A percentile compares a stretch with the other conserved stretches of the same genome.
phyloP scores from a whole-genome alignment of 1,140 invertebrate genomes.

The Euschistus heros region DNA sequence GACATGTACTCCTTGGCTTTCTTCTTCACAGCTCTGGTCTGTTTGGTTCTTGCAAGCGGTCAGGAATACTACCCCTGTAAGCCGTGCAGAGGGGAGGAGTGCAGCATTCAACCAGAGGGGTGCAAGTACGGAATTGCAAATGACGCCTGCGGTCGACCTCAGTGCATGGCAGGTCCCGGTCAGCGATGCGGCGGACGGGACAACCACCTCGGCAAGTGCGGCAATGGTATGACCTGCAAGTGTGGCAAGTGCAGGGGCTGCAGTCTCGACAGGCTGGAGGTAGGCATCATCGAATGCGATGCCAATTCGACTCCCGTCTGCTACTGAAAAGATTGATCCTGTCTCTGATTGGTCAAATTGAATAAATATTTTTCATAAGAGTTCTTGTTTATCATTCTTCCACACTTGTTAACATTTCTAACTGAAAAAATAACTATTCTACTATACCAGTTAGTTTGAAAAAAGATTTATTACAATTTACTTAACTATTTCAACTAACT shows the following conservation, averaged over 20 bases:
- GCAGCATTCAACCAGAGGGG: conserved; percentile 23
- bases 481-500: too few relatives aligned
- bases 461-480: too few relatives aligned
- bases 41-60: background rate
- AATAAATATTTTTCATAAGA: too few relatives aligned
- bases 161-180: conserved; percentile 31
- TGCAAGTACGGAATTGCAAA: conserved; percentile 28
- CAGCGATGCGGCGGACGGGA: conserved; percentile 30
- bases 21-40: too few relatives aligned
- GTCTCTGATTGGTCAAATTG: too few relatives aligned
- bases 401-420: too few relatives aligned
- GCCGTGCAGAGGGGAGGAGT: conserved; percentile 26
- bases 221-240: conserved; percentile 32
- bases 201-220: conserved; percentile 30
- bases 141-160: conserved; percentile 29
- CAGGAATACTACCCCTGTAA: background rate
- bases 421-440: too few relatives aligned
- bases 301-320: background rate
- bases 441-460: too few relatives aligned
- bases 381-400: too few relatives aligned
- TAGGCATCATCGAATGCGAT: conserved; percentile 7
- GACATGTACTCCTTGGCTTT: too few relatives aligned
- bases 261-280: conserved; percentile 17
- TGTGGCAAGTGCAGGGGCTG: conserved; percentile 32
- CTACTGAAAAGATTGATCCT: too few relatives aligned